These are phyloP conservation scores for Apteryx owenii DNA, from an alignment of 2,113 vertebrate species.

Conservation along the genomic window DNA sequence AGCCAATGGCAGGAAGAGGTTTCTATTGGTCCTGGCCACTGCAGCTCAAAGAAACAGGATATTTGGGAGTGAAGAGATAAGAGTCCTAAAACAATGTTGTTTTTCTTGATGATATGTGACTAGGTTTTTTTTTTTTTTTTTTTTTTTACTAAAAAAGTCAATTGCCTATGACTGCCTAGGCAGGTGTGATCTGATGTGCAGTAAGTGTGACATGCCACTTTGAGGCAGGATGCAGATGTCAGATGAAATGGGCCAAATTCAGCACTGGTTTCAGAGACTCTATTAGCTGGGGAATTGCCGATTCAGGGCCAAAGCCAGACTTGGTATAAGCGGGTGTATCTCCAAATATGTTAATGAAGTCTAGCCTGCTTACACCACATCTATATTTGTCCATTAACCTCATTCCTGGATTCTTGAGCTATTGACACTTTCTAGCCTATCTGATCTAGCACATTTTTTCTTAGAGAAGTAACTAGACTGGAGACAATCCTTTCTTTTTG, in stretches of 20 bases:
- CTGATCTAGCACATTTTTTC: not conserved
- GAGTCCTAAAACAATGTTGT: slow-evolving; percentile 94
- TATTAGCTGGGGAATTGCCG: slow-evolving; percentile 34
- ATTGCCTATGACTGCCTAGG: slow-evolving; percentile 70
- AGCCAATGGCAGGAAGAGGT: slow-evolving; percentile 93
- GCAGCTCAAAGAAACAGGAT: slow-evolving; percentile 93
- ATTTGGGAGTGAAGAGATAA: slow-evolving; percentile 95
- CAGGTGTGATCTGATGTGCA: slow-evolving; percentile 80
- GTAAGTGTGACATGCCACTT: slow-evolving; percentile 62
- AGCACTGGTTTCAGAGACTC: slow-evolving; percentile 18
- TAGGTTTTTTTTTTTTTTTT: slow-evolving; percentile 67
- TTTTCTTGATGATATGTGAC: slow-evolving; percentile 89
- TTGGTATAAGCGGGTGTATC: slow-evolving; percentile 49
- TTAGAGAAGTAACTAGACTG: not conserved
- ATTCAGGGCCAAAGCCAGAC: slow-evolving; percentile 29
- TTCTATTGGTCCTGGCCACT: slow-evolving; percentile 92
- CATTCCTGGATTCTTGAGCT: slow-evolving; percentile 14
- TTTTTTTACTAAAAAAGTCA: slow-evolving; percentile 62
- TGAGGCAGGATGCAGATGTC: slow-evolving; percentile 85
- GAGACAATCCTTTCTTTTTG: not conserved
- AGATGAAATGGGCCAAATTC: slow-evolving; percentile 71
- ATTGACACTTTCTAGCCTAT: not conserved
- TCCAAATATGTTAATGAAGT: slow-evolving; percentile 50
- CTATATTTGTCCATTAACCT: slow-evolving; percentile 26
- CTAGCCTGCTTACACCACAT: not conserved